Conservation (phyloP, 2,888 invertebrate genomes). For the Vanessa cardui region DNA sequence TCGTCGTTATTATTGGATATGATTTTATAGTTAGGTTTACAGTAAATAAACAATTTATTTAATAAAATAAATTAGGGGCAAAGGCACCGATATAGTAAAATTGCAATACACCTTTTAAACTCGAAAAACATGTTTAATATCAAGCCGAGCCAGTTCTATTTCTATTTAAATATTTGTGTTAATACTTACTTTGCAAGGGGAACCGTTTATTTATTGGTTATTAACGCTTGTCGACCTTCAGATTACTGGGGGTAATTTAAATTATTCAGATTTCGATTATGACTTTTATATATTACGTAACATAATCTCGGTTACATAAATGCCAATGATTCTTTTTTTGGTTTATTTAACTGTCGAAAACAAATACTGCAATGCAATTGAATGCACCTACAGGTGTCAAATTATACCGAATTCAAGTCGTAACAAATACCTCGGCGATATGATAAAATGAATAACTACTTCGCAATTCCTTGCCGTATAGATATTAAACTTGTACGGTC, state of each 20-base stretch:
- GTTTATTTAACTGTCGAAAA: not conserved
- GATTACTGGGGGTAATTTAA: constrained; percentile 9
- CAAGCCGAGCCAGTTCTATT: constrained; percentile 25
- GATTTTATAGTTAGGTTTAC: not conserved
- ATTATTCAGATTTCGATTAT: constrained; percentile 13
- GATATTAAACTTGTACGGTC: constrained; percentile 27
- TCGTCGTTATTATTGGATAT: not conserved
- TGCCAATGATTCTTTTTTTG: not conserved
- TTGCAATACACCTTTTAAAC: constrained; percentile 28
- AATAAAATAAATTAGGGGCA: not conserved
- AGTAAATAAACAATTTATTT: not conserved
- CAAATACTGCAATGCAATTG: not conserved
- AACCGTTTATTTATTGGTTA: constrained; percentile 25
- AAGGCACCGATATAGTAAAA: constrained; percentile 7
- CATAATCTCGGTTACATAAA: no score
- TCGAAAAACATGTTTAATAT: constrained; percentile 29
- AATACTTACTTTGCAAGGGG: constrained; percentile 19
- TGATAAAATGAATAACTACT: constrained; percentile 17
- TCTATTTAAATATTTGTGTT: constrained; percentile 21
- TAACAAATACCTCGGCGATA: constrained; percentile 2
- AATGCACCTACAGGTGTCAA: constrained; percentile 3
- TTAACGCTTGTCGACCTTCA: constrained; percentile 15
- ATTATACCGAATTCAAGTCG: not conserved
- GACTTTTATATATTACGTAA: not conserved
- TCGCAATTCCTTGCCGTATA: constrained; percentile 15